A percentile compares a stretch with the other conserved stretches of the same genome.
These are phyloP conservation scores for Actinopyga echinites DNA, from an alignment of 53 echinoderm and acorn worm species.

Conservation along the genomic window DNA sequence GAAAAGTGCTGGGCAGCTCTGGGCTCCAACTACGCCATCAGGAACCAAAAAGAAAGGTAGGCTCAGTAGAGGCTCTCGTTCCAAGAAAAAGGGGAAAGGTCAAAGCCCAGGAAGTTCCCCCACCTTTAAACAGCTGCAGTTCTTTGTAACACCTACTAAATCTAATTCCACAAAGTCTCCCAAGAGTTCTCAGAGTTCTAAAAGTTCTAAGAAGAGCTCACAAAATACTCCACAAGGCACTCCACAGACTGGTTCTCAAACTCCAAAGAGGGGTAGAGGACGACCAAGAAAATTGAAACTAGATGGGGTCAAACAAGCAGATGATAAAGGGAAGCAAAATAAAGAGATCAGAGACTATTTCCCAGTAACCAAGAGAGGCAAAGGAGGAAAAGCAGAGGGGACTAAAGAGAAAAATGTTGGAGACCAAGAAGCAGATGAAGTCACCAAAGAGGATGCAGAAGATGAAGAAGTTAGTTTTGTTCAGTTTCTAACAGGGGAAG, in stretches of 20 bases:
- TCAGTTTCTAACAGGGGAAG: no score
- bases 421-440: neutral
- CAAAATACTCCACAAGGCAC: neutral
- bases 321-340: neutral
- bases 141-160: conserved; percentile 8
- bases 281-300: conserved; percentile 19
- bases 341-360: neutral
- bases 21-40: neutral
- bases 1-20: no score
- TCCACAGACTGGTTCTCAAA: neutral
- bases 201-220: no score
- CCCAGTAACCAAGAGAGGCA: no score
- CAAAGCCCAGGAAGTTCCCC: neutral
- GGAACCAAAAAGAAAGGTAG: neutral
- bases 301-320: neutral
- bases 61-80: neutral
- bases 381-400: no score
- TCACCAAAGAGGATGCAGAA: neutral
- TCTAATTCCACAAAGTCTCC: neutral
- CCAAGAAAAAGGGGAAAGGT: neutral
- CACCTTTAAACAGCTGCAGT: neutral
- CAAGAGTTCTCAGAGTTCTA: no score
- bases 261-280: neutral
- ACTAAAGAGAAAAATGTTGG: no score
- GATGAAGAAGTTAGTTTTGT: neutral